phyloP scores from a whole-genome alignment of 2,797 vertebrate genomes.

The Parauchenoglanis ngamensis region DNA sequence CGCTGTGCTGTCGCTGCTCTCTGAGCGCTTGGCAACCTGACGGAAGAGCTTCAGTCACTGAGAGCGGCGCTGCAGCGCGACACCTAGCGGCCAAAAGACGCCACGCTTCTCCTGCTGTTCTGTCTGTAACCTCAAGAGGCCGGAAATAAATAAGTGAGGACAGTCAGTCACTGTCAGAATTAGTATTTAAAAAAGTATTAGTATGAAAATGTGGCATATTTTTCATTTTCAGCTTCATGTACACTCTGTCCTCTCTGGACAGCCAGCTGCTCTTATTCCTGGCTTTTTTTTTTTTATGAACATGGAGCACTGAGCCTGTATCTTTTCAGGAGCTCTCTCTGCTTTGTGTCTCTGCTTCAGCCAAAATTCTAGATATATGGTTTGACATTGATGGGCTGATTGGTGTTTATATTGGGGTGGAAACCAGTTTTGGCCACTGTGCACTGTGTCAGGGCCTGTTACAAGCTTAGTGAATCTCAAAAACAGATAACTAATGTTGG shows the following conservation, averaged over 20 bases:
- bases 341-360: neutral
- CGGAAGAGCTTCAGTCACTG: neutral
- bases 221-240: neutral
- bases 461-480: neutral
- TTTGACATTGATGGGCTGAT: neutral
- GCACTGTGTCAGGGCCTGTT: neutral
- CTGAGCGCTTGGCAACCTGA: conserved; percentile 31
- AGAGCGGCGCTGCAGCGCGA: conserved; percentile 4
- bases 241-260: neutral
- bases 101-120: neutral
- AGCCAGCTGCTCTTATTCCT: neutral
- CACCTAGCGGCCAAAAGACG: conserved; percentile 6
- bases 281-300: neutral
- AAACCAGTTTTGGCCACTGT: neutral
- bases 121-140: neutral
- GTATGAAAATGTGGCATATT: too few species aligned
- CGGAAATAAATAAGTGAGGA: too few species aligned
- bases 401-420: neutral
- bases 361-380: neutral
- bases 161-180: neutral
- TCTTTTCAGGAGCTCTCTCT: neutral
- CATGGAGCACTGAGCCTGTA: neutral
- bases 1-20: neutral
- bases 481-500: neutral
- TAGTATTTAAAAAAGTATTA: neutral